Percentiles rank a stretch among this genome's conserved stretches.
Conservation (phyloP, 1,140 invertebrate genomes). For the Microplitis demolitor region DNA sequence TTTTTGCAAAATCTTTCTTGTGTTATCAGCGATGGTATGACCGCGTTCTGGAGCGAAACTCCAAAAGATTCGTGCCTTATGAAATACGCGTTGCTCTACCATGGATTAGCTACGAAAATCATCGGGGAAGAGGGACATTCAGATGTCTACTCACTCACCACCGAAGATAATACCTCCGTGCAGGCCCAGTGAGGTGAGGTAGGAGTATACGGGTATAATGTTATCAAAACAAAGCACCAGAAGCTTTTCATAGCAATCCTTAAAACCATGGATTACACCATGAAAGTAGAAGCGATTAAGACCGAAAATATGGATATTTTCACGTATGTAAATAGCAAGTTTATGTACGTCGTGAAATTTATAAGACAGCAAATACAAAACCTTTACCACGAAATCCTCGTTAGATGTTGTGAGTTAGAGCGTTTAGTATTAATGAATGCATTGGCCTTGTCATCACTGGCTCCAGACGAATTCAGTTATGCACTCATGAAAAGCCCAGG, state of each 20-base stretch:
- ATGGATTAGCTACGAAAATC: constrained; percentile 1
- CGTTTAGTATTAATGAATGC: constrained; percentile 22
- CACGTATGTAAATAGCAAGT: constrained; percentile 35
- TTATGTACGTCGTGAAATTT: constrained; percentile 31
- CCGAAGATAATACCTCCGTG: too few species aligned
- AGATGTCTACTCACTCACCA: too few species aligned
- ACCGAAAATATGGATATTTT: constrained; percentile 32
- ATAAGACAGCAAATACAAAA: constrained; percentile 14
- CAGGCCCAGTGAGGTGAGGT: too few species aligned
- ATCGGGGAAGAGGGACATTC: background rate
- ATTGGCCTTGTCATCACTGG: constrained; percentile 16
- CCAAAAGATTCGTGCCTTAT: background rate
- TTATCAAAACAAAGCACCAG: background rate
- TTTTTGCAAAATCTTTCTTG: constrained; percentile 18
- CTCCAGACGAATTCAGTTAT: constrained; percentile 32
- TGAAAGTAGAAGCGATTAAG: background rate
- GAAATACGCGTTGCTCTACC: too few species aligned
- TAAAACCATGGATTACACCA: background rate
- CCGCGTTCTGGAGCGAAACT: constrained; percentile 21
- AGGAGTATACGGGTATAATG: too few species aligned
- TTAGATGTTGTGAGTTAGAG: constrained; percentile 28
- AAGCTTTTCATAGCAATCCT: constrained; percentile 32
- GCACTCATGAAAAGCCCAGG: constrained; percentile 30
- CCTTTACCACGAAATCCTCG: constrained; percentile 17
- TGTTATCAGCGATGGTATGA: constrained; percentile 17